These are phyloP conservation scores for Hirtodrosophila confusa DNA, from an alignment of 2,888 invertebrate species.

Conservation along the genomic window DNA sequence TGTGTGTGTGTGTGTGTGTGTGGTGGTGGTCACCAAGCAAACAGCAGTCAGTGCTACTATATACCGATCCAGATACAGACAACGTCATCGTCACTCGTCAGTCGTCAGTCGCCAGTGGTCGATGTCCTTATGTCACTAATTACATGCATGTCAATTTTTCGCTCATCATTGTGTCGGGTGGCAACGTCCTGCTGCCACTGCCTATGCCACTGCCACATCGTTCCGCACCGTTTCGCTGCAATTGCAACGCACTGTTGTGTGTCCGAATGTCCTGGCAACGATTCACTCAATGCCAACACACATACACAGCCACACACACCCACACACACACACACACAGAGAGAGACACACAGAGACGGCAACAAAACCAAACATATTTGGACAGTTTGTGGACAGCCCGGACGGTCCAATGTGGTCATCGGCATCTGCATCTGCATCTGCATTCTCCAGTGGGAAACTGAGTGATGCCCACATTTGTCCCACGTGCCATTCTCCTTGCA, in stretches of 20 bases:
- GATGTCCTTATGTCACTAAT: constrained; percentile 74
- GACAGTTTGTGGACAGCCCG: constrained; percentile 73
- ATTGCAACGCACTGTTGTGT: constrained; percentile 2
- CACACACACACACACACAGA: neutral
- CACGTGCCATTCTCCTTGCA: neutral
- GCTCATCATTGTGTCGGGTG: constrained; percentile 70
- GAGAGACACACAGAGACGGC: constrained; percentile 6
- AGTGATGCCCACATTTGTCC: constrained; percentile 8
- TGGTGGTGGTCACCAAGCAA: constrained; percentile 23
- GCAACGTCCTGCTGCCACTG: constrained; percentile 18
- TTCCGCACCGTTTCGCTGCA: constrained; percentile 24
- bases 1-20: constrained; percentile 7
- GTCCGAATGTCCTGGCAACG: constrained; percentile 28
- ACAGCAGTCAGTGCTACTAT: constrained; percentile 14
- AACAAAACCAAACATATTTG: constrained; percentile 77
- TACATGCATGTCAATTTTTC: constrained; percentile 81
- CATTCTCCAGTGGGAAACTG: constrained; percentile 15
- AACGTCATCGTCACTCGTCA: constrained; percentile 3
- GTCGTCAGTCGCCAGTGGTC: constrained; percentile 24
- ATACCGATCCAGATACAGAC: constrained; percentile 24
- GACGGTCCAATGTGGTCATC: constrained; percentile 38
- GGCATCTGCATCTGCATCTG: constrained; percentile 4
- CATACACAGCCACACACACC: neutral
- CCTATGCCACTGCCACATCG: constrained; percentile 6
- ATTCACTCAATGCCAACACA: constrained; percentile 30